Base-by-base conservation (phyloP, 2,888 invertebrate species). In the Adelphocoris suturalis region DNA sequence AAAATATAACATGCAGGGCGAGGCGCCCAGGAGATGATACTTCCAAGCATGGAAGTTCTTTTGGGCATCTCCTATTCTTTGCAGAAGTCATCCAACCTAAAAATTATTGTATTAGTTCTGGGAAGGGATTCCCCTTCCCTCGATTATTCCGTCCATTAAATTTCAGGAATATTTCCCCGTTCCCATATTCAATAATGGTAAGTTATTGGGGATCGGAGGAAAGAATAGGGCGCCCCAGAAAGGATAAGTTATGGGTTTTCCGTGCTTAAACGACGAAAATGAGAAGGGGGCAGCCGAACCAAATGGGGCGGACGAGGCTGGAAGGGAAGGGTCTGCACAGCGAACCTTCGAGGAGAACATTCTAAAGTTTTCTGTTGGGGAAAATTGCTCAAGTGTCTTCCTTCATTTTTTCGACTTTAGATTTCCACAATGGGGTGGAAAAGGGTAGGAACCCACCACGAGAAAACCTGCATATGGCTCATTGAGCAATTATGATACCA, bases 91-190 rank as follows among this genome's bases (percentile, higher is more conserved):
- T 11, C 82, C 27, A 27, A 82, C 61, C 75, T 76, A 68, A 86
- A 88, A 88, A 88, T 88, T 88, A 88, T 88, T 88, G 78, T 88
- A 88, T 88, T 52, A 78, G 76, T 88, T 78, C 80, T 48, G 47
- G 55, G 61, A 57, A 23, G 16, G n/a, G 55, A 16, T n/a, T n/a
- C 78, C 27, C 52, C 55, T 78, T 14, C 52, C 55, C 78, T 88
- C 88, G 88, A 88, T 88, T 88, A 88, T 88, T 88, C 88, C 88
- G 76, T 88, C 88, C 88, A 88, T 88, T 88, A 88, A 88, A 78
- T 88, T 88, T 88, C 78, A 37, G 47, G 78, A 76, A 88, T 76
- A 76, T 76, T 78, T 88, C 37, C 78, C 57, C 57, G 14, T 55
- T 37, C 78, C 52, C 88, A 55, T 55, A 88, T 88, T 88, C 78